A percentile compares a stretch with the other conserved stretches of the same genome.
phyloP scores from a whole-genome alignment of 1,140 invertebrate genomes.

The Temnothorax nylanderi region DNA sequence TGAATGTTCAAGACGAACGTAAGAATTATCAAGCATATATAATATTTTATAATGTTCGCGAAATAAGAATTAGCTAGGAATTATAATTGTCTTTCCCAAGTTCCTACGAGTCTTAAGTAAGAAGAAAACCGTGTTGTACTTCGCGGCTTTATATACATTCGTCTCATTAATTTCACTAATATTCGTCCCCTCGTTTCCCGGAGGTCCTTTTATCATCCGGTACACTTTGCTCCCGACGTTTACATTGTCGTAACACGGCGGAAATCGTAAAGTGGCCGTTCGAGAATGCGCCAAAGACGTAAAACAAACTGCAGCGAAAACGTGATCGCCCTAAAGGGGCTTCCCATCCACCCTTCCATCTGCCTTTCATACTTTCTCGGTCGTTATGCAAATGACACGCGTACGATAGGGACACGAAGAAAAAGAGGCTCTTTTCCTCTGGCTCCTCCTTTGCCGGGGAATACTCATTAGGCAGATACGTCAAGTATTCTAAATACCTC shows the following conservation, averaged over 20 bases:
- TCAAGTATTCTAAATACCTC: conserved; percentile 55
- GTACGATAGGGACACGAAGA: neutral
- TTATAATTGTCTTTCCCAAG: neutral
- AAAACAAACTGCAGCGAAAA: conserved; percentile 53
- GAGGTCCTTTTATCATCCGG: conserved; percentile 12
- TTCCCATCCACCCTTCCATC: neutral
- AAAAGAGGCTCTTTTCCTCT: conserved; percentile 11
- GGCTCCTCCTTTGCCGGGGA: neutral
- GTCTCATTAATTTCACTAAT: conserved; percentile 44
- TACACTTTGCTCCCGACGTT: conserved; percentile 25
- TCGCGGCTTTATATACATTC: conserved; percentile 4
- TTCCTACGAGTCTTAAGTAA: neutral
- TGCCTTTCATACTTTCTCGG: conserved; percentile 9
- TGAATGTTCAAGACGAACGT: neutral
- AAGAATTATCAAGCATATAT: neutral
- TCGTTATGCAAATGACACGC: conserved; percentile 50
- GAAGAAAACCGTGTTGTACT: neutral
- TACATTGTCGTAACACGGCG: conserved; percentile 35
- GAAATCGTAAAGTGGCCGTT: conserved; percentile 35
- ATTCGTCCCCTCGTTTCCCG: neutral
- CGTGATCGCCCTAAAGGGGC: neutral
- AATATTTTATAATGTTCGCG: neutral
- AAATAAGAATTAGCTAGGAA: neutral
- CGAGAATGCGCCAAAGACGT: conserved; percentile 12
- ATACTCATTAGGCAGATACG: conserved; percentile 42